Evolutionary conservation across 2,113 vertebrate genomes (phyloP).

Genomic region (Oreochromis tanganicae): DNA sequence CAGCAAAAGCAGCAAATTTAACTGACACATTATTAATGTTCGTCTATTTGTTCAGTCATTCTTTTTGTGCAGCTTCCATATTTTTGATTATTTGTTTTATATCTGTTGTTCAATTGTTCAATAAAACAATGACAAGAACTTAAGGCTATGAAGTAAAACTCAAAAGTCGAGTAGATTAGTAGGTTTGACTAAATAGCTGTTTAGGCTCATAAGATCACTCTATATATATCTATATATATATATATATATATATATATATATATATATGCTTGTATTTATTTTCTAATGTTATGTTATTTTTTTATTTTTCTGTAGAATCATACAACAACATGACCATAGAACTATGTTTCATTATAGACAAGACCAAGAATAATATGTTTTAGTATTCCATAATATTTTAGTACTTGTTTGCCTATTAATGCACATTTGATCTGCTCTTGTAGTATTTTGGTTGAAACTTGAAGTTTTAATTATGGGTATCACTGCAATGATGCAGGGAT

Average conservation of each 20-base stretch:
- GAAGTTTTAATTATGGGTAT: background rate
- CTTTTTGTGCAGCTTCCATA: no score
- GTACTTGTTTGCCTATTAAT: background rate
- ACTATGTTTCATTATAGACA: background rate
- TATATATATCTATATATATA: background rate
- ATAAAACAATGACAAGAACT: no score
- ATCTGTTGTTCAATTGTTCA: no score
- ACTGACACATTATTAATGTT: background rate
- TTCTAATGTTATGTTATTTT: background rate
- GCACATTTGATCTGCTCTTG: background rate
- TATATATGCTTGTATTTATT: background rate
- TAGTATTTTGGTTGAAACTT: background rate
- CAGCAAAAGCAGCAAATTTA: background rate
- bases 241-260: no score
- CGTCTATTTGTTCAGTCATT: background rate
- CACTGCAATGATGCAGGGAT: background rate
- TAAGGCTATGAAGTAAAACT: no score
- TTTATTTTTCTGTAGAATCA: background rate
- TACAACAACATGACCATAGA: background rate
- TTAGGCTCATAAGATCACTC: background rate
- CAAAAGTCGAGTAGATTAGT: background rate
- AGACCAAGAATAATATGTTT: background rate
- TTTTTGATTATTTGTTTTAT: no score
- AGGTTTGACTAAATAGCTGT: background rate
- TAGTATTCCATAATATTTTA: background rate